Conservation (phyloP, 2,888 invertebrate species). For the Drosophila fulvimacula region DNA sequence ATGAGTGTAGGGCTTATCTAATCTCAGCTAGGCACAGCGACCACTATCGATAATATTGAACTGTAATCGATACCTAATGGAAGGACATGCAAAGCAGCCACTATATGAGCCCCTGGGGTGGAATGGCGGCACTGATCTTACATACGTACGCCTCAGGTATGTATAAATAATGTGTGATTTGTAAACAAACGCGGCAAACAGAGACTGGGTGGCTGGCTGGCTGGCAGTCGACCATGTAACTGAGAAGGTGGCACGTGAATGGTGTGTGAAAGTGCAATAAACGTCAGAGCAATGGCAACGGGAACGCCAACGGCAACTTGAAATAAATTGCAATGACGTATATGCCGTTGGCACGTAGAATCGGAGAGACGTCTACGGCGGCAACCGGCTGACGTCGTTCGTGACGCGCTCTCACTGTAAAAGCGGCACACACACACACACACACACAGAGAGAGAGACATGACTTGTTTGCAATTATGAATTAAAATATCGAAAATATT, state of each 20-base stretch:
- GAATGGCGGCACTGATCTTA: background rate
- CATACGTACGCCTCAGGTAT: background rate
- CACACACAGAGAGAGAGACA: background rate
- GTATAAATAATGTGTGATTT: constrained; percentile 18
- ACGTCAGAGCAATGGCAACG: constrained; percentile 47
- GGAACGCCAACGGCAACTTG: constrained; percentile 28
- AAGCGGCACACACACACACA: background rate
- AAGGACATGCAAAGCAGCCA: constrained; percentile 24
- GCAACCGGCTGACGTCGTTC: constrained; percentile 65
- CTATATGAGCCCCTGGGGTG: background rate
- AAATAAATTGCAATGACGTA: constrained; percentile 76
- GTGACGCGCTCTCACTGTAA: constrained; percentile 59
- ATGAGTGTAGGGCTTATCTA: constrained; percentile 35
- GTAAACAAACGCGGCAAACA: constrained; percentile 59
- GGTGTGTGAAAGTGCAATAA: constrained; percentile 78
- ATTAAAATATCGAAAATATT: background rate
- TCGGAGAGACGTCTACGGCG: constrained; percentile 35
- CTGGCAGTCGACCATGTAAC: constrained; percentile 29
- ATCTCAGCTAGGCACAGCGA: constrained; percentile 21
- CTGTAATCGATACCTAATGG: constrained; percentile 30
- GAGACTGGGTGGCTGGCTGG: constrained; percentile 2
- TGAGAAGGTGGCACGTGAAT: constrained; percentile 66
- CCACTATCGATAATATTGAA: constrained; percentile 40
- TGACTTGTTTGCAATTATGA: background rate
- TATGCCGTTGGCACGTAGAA: constrained; percentile 47